These are phyloP conservation scores for Pantherophis vulpinus DNA, from an alignment of 2,797 vertebrate genomes.

Conservation along the genomic window DNA sequence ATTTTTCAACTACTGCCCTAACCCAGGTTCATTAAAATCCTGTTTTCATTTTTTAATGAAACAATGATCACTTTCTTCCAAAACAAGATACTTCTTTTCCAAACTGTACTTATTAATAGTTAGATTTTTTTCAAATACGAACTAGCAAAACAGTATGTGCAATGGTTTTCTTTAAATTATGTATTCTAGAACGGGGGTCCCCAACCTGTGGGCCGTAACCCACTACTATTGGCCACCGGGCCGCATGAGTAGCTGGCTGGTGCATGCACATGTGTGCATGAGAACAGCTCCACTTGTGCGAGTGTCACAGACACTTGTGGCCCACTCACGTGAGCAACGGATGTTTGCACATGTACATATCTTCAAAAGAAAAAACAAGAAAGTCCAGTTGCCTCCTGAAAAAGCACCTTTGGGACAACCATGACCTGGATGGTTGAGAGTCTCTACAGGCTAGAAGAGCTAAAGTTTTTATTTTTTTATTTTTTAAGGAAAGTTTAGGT, in stretches of 20 bases:
- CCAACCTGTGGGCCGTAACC: neutral
- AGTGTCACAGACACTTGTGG: neutral
- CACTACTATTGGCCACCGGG: neutral
- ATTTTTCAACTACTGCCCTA: neutral
- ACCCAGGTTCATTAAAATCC: neutral
- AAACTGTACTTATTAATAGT: neutral
- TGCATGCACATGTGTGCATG: neutral
- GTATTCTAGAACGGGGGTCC: neutral
- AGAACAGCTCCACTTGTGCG: neutral
- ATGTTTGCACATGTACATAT: neutral
- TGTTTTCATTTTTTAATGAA: neutral
- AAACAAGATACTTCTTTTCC: neutral
- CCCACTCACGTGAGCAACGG: neutral
- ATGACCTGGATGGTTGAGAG: too few species aligned
- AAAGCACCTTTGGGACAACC: too few species aligned
- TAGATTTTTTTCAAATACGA: neutral
- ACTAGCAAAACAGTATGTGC: neutral
- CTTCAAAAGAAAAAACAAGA: too few species aligned
- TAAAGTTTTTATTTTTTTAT: neutral
- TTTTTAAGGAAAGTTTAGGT: neutral
- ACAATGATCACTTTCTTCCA: neutral
- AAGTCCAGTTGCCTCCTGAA: too few species aligned
- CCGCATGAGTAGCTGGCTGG: neutral
- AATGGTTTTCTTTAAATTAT: neutral
- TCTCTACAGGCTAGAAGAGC: neutral